Base-by-base conservation (phyloP, 2,113 vertebrate species). In the Malurus cyaneus region DNA sequence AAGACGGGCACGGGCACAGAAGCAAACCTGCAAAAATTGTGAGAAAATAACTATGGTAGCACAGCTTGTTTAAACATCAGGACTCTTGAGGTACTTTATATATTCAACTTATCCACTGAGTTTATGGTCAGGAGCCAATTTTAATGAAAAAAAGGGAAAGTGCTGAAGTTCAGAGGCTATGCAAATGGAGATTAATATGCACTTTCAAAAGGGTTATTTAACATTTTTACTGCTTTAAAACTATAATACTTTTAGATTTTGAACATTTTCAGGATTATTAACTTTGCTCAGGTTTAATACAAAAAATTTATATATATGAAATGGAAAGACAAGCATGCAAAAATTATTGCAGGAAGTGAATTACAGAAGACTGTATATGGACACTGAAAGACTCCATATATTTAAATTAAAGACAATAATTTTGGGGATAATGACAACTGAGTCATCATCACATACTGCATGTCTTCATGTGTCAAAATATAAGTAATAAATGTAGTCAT, bases 261-360 rank as follows among this genome's bases (percentile, higher is more conserved):
- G 56, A 88, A 78, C 61, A 61, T 86, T 96, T 96, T 92, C 72
- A 70, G 77, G 85, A 67, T 90, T 96, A 88, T 94, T 95, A 94
- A 50, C 80, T 90, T 78, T 76, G 20, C 31, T 93, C n/a, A 86
- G 34, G 71, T 92, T 90, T 96, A 94, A 84, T 36, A 73, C 34
- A 83, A 92, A 29, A 77, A 88, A 90, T 83, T 42, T 86, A 60
- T 93, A 52, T 4, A 4, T 36, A 54, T 54, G 41, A 57, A 88
- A 84, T 61, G 53, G 53, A 90, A 88, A 93, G 72, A 92, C 47
- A 86, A 83, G 76, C 49, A 24, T 42, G 49, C 17, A 86, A 83
- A 91, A 86, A 74, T 67, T 66, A 88, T 79, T 90, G 56, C 46
- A 86, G 34, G 23, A 82, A 53, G 39, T 50, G 39, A 44, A 77